A percentile compares a stretch with the other conserved stretches of the same genome.
Evolutionary conservation across 64 coral and sea anemone species (phyloP).

Genomic region (Pocillopora verrucosa): DNA sequence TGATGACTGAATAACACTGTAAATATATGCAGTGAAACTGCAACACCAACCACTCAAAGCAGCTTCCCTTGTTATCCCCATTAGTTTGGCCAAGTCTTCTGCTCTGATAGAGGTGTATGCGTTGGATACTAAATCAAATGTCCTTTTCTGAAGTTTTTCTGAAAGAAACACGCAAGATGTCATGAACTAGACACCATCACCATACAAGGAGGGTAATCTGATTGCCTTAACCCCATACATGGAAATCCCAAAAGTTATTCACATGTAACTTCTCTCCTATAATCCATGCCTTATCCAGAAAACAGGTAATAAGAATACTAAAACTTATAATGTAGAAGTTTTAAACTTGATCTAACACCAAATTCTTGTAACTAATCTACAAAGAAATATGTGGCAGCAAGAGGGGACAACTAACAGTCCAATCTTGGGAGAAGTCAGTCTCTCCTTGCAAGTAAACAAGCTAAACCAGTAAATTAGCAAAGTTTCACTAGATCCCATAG

Average conservation of each 20-base stretch:
- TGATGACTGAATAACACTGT: no score
- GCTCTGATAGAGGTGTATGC: conserved; percentile 83
- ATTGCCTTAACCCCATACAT: no score
- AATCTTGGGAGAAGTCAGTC: not conserved
- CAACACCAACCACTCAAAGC: conserved; percentile 58
- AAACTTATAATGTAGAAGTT: no score
- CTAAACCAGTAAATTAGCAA: no score
- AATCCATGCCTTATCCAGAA: no score
- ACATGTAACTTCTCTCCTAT: no score
- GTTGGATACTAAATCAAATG: conserved; percentile 72
- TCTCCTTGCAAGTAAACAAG: no score
- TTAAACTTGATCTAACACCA: not conserved
- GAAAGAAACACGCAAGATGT: not conserved
- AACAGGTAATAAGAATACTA: no score
- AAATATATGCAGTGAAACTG: no score
- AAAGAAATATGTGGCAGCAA: not conserved
- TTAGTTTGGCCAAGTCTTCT: conserved; percentile 72
- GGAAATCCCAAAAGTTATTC: no score
- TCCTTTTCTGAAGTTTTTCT: conserved; percentile 80
- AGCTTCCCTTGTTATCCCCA: conserved; percentile 65
- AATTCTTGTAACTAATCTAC: not conserved
- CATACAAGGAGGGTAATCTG: no score
- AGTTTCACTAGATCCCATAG: no score
- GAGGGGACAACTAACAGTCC: not conserved
- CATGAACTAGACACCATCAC: not conserved